Conservation (phyloP, 2,888 invertebrate genomes). For the Malthinus seriepunctatus region DNA sequence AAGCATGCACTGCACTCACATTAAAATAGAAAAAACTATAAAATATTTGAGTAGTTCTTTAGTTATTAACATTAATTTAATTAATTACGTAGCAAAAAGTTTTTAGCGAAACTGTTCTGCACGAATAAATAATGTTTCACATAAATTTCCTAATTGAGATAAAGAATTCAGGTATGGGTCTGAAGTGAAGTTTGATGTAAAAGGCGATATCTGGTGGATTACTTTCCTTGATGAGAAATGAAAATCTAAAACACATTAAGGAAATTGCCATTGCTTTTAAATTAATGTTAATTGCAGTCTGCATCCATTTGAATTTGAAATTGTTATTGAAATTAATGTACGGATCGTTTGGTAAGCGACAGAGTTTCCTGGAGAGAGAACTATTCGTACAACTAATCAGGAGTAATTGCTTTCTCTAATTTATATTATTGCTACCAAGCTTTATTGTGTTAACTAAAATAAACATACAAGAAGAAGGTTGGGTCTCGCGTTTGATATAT, state of each 20-base stretch:
- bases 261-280: constrained; percentile 55
- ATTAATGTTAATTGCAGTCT: constrained; percentile 53
- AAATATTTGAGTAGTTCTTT: too few species aligned
- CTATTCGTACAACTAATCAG: constrained; percentile 26
- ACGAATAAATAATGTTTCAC: constrained; percentile 46
- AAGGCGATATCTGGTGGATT: constrained; percentile 52
- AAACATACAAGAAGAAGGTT: too few species aligned
- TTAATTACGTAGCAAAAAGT: too few species aligned
- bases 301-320: constrained; percentile 48
- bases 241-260: constrained; percentile 56
- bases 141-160: constrained; percentile 53
- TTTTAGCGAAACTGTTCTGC: constrained; percentile 9
- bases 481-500: too few species aligned
- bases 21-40: too few species aligned
- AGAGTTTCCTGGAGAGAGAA: constrained; percentile 24
- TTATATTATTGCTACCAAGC: constrained; percentile 17
- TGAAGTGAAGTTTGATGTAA: constrained; percentile 54
- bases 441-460: constrained; percentile 6
- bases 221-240: constrained; percentile 56
- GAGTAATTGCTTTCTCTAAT: constrained; percentile 28
- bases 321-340: constrained; percentile 46
- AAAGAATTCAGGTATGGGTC: constrained; percentile 49
- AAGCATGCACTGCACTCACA: too few species aligned
- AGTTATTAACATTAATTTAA: too few species aligned
- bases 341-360: constrained; percentile 26